Evolutionary conservation across 37 sponge, comb jelly and placozoan species (phyloP), one percentile per base, ranked within the genome.

Genomic region (Hormiphora californensis): DNA sequence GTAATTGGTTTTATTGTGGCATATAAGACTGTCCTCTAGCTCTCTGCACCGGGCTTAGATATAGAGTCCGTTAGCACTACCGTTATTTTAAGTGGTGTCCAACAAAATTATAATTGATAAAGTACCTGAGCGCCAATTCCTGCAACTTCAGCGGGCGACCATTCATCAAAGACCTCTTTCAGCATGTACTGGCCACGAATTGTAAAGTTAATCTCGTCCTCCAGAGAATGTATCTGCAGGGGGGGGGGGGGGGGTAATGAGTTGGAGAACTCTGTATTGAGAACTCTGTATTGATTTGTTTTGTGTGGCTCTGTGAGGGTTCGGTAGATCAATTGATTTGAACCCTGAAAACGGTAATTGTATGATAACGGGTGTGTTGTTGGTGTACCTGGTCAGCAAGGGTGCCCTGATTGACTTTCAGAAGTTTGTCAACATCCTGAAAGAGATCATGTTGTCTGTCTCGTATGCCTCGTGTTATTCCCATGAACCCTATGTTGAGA

Each of bases 401-500:
- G 44, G 43, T 2, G 1, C 0, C 25, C 1, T 27, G 28, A 40
- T 73, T 73, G 23, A 43, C 36, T 11, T 73, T 73, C 46, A 32
- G 81, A 27, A 73, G 21, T 7, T 41, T 33, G 27, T 73, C 81
- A 23, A 73, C 81, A 9, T 73, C 23, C 3, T 9, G 28, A 46
- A 73, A 73, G 30, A 73, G 81, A 21, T 43, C 46, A 15, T 33
- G 40, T 46, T 73, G 81, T 41, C 81, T 37, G 46, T 73, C 81
- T 3, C 81, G 3, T 40, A 46, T 43, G n/a, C 46, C 81, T 25
- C 81, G 35, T 22, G 38, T 46, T 19, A 33, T 46, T 4, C 81
- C 81, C 81, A 73, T 73, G 44, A 73, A 73, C 30, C 39, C 35
- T 43, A 73, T 73, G 81, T 73, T 73, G 30, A 73, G 81, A 28